Conservation (phyloP, 2,888 invertebrate genomes). For the Cheilosia vernalis region DNA sequence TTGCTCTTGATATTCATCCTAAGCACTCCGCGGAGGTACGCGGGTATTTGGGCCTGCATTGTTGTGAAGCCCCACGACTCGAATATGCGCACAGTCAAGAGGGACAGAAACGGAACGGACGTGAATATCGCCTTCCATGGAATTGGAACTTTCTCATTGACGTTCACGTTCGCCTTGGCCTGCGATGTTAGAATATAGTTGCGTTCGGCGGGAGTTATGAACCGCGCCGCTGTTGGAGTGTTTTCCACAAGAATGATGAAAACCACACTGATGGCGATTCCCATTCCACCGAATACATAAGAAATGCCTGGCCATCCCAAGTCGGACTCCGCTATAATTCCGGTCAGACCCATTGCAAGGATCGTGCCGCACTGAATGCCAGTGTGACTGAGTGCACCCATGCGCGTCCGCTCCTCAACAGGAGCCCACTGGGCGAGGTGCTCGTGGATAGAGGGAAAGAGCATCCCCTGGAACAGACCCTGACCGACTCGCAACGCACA, state of each 20-base stretch:
- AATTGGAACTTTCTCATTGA: constrained; percentile 81
- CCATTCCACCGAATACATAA: constrained; percentile 84
- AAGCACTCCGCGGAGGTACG: constrained; percentile 86
- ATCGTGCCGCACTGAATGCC: constrained; percentile 87
- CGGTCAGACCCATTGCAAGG: constrained; percentile 85
- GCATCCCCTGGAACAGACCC: constrained; percentile 86
- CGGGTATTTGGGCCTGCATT: constrained; percentile 86
- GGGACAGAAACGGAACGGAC: constrained; percentile 86
- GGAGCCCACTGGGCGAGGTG: constrained; percentile 87
- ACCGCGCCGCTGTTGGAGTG: constrained; percentile 84
- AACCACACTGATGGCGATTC: constrained; percentile 83
- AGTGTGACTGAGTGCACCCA: constrained; percentile 84
- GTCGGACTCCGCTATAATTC: constrained; percentile 84
- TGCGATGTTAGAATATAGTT: constrained; percentile 83
- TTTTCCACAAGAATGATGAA: constrained; percentile 85
- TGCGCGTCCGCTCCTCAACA: constrained; percentile 86
- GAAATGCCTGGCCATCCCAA: constrained; percentile 87
- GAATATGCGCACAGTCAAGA: constrained; percentile 85
- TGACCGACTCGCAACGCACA: constrained; percentile 85
- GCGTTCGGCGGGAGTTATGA: constrained; percentile 85
- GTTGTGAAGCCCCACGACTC: constrained; percentile 89
- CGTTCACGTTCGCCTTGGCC: not conserved
- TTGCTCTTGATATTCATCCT: constrained; percentile 85
- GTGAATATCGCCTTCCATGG: constrained; percentile 88
- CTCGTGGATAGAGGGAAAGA: constrained; percentile 86